Evolutionary conservation across 2,888 invertebrate species (phyloP), one percentile per base, ranked within the genome.

Genomic region (Dolichomitus sp.): DNA sequence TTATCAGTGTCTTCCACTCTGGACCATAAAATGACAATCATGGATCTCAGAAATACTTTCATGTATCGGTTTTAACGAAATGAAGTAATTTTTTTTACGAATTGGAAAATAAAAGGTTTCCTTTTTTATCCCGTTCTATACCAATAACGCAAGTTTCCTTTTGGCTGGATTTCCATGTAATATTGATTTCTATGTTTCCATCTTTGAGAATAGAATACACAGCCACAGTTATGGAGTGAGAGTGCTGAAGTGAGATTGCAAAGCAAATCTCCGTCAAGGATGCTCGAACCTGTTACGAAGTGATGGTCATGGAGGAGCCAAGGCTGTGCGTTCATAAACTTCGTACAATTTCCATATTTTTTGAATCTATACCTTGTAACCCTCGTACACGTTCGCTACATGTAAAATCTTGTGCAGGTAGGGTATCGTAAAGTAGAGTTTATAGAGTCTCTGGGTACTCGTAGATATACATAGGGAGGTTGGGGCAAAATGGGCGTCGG

Each of bases 281-380:
- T 59, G 30, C 27, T 17, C 45, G 14, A 45, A 59, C 59, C 50
- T 33, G 57, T 23, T 54, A 40, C 40, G 52, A 45, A 37, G 37
- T 23, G 37, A 69, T 40, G 69, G 23, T 17, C 30, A 33, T 14
- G 27, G 11, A 33, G 57, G 30, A 6, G 37, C 59, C 14, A 2
- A 61, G 40, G 19, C 17, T 66, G 66, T 4, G 48, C 19, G 37
- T 72, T 40, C 19, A 12, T 37, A 9, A 37, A 61, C 61, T 73
- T 61, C 37, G n/a, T 17, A 45, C 48, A 72, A 59, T 59, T 72
- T 33, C 17, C 19, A 48, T 72, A 59, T 17, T 73, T 37, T 50
- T 19, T 14, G 7, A n/a, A 48, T 50, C 23, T 23, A 33, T 59
- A 48, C 37, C 23, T 19, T 30, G 19, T 17, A 61, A 2, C 17